A percentile compares a stretch with the other conserved stretches of the same genome.
Evolutionary conservation across 2,113 vertebrate genomes (phyloP).

Genomic region (Junco hyemalis): DNA sequence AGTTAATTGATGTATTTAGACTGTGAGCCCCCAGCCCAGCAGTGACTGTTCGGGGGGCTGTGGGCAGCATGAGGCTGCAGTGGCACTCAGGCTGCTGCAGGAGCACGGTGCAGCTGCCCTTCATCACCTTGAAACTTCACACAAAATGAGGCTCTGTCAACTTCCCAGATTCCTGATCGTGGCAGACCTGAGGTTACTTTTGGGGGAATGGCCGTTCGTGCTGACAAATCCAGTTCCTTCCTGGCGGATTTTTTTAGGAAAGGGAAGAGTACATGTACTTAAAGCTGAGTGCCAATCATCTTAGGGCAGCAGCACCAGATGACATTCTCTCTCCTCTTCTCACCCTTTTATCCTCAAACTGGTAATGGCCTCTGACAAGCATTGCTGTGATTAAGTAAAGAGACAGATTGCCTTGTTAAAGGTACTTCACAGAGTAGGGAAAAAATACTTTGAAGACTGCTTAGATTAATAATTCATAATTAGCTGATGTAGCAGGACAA

Average conservation of each 20-base stretch:
- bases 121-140: background rate
- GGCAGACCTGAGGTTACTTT: background rate
- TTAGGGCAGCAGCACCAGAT: background rate
- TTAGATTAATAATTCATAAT: conserved; percentile 23
- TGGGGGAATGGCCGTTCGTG: background rate
- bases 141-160: background rate
- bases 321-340: background rate
- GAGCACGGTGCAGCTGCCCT: background rate
- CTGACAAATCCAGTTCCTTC: background rate
- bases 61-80: background rate
- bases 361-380: background rate
- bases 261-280: background rate
- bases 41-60: background rate
- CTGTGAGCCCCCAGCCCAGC: background rate
- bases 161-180: background rate
- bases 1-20: background rate
- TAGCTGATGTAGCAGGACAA: conserved; percentile 24
- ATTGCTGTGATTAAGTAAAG: background rate
- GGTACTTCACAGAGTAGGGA: background rate
- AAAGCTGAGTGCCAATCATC: background rate
- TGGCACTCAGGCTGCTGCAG: rapidly evolving
- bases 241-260: background rate
- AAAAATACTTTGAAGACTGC: background rate
- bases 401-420: background rate
- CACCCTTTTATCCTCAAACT: background rate